phyloP scores from a whole-genome alignment of 2,113 vertebrate species.

The Mobula birostris region DNA sequence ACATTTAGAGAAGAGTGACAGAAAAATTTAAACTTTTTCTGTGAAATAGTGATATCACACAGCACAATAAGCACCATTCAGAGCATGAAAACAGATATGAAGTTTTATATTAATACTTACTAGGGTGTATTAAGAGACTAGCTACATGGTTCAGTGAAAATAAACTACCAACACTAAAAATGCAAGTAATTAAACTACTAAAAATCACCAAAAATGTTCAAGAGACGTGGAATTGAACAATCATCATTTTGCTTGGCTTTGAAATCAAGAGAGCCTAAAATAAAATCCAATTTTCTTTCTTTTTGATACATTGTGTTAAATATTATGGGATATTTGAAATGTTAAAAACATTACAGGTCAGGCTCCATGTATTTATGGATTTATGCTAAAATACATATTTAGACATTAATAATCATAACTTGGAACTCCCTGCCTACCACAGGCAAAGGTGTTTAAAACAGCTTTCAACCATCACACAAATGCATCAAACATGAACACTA shows the following conservation, averaged over 20 bases:
- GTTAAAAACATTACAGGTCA: neutral
- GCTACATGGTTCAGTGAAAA: neutral
- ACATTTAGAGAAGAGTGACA: neutral
- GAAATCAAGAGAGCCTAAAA: neutral
- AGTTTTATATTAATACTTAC: neutral
- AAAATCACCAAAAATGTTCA: neutral
- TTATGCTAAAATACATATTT: neutral
- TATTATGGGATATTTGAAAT: neutral
- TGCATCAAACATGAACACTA: neutral
- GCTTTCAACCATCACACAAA: neutral
- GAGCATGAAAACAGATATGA: neutral
- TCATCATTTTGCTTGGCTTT: no score
- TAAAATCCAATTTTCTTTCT: neutral
- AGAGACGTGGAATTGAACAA: neutral
- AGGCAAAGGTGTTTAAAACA: neutral
- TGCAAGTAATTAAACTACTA: neutral
- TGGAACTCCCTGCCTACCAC: neutral
- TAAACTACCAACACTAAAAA: neutral
- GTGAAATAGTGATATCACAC: neutral
- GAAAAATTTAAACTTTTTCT: neutral
- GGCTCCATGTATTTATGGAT: neutral
- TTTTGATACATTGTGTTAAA: neutral
- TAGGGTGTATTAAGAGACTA: neutral
- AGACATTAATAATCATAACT: neutral
- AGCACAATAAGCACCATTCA: neutral